Base-by-base conservation (phyloP, 1,140 invertebrate genomes). In the Ptiloglossa arizonensis region DNA sequence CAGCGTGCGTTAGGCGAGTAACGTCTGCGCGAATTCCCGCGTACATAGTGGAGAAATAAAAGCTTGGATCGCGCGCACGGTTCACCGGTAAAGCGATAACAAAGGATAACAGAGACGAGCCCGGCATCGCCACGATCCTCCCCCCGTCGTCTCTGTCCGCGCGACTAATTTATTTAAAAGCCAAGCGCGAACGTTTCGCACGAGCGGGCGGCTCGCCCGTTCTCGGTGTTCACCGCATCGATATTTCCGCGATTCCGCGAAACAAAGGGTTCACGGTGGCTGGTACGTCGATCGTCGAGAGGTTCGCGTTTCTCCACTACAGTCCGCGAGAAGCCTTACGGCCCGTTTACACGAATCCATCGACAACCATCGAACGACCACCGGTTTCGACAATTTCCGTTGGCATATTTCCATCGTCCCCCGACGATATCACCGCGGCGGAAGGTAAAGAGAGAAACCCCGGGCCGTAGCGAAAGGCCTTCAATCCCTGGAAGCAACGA, bases 401-500 rank as follows among this genome's bases (percentile, higher is more conserved):
- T 54, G 68, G 50, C 63, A 74, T 83, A 66, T 66, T 79, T 82
- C 46, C 66, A 79, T 41, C 62, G 46, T 68, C 41, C 50, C 24
- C 41, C 62, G n/a, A n/a, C 44, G 63, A 78, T 82, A 79, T 83
- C 67, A 59, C 22, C 56, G 66, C 41, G 38, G 56, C n/a, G 69
- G 17, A 76, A 78, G 60, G 80, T 59, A 81, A 84, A 81, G 63
- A 62, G 72, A 66, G 44, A 67, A 48, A 52, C 6, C 32, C 35
- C 46, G 27, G 24, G 60, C 35, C n/a, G 69, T 8, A 66, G 60
- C 76, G 76, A 79, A 59, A 76, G 60, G 81, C 59, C 71, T 77
- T 77, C 80, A 60, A 52, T 73, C 74, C 64, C 48, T 52, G 35
- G 72, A 80, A 87, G 79, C 79, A 74, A 56, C 80, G 32, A 79